Evolutionary conservation across 2,113 vertebrate species (phyloP).

Genomic region (Atherinomorus stipes): DNA sequence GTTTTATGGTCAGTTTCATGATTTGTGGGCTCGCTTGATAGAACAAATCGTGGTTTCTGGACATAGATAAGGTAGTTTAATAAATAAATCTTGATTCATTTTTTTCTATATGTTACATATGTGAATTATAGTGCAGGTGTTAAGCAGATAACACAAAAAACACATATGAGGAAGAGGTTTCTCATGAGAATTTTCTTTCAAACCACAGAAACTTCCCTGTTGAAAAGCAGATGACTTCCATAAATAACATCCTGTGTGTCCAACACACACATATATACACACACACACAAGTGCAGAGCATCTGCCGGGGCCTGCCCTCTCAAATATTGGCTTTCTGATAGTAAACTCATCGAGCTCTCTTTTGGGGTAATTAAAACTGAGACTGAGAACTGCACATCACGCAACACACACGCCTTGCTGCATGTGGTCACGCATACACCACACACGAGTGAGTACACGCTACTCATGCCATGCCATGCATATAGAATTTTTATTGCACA

Average conservation of each 20-base stretch:
- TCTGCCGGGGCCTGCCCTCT: conserved; percentile 51
- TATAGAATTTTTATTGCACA: conserved; percentile 37
- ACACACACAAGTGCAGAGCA: conserved; percentile 28
- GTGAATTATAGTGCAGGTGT: not conserved
- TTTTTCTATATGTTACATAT: not conserved
- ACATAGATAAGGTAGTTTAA: not conserved
- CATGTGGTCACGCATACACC: conserved; percentile 22
- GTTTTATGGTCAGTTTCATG: too few species aligned
- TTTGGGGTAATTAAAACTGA: conserved; percentile 61
- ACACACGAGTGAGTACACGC: conserved; percentile 49
- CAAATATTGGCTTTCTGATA: conserved; percentile 68
- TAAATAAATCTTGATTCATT: not conserved
- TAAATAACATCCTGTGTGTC: conserved; percentile 47
- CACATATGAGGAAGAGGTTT: not conserved
- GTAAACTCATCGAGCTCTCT: conserved; percentile 36
- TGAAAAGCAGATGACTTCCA: conserved; percentile 36
- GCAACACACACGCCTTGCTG: conserved; percentile 36
- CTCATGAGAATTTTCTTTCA: conserved; percentile 20
- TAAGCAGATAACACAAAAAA: conserved; percentile 1
- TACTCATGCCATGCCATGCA: conserved; percentile 22
- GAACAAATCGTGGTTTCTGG: too few species aligned
- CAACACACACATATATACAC: conserved; percentile 17
- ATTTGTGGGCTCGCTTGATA: too few species aligned
- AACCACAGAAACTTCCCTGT: conserved; percentile 29
- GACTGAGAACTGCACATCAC: conserved; percentile 22